Percentiles rank a stretch among this genome's conserved stretches.
Evolutionary conservation across 2,888 invertebrate species (phyloP).

Genomic region (Epirrhoe tristata): DNA sequence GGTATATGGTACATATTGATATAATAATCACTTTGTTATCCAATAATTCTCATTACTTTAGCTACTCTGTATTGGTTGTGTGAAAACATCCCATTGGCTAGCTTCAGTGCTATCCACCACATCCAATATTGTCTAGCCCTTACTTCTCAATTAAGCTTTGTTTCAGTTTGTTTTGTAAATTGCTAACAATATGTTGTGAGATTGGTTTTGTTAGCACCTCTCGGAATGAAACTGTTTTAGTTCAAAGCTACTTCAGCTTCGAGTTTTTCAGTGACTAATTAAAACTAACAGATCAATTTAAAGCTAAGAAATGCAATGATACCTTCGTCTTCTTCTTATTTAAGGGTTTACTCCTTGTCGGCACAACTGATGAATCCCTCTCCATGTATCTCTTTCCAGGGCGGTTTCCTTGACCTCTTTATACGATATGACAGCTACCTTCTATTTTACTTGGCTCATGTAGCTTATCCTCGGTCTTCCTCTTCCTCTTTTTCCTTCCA

Average conservation of each 20-base stretch:
- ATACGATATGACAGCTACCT: too few relatives aligned
- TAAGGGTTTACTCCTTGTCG: too few relatives aligned
- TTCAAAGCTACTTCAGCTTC: conserved; percentile 19
- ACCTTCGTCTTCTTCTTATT: too few relatives aligned
- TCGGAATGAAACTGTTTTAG: conserved; percentile 27
- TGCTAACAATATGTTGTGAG: conserved; percentile 43
- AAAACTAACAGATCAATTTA: conserved; percentile 15
- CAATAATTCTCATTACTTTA: background rate
- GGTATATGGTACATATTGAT: too few relatives aligned
- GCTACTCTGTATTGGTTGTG: background rate
- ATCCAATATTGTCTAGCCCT: conserved; percentile 64
- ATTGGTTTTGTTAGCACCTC: conserved; percentile 47
- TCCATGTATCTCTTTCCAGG: too few relatives aligned
- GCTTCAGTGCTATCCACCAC: conserved; percentile 53
- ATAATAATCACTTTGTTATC: too few relatives aligned
- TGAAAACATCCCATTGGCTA: conserved; percentile 43
- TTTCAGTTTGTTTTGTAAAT: conserved; percentile 54
- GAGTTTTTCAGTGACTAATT: conserved; percentile 25
- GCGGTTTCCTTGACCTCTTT: too few relatives aligned
- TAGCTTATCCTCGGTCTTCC: too few relatives aligned
- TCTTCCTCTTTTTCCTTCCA: too few relatives aligned
- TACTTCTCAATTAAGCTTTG: conserved; percentile 54
- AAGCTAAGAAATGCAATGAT: too few relatives aligned
- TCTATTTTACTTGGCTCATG: too few relatives aligned
- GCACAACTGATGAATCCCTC: too few relatives aligned